Base-by-base conservation (phyloP, 2,888 invertebrate genomes). In the Zele albiditarsus region DNA sequence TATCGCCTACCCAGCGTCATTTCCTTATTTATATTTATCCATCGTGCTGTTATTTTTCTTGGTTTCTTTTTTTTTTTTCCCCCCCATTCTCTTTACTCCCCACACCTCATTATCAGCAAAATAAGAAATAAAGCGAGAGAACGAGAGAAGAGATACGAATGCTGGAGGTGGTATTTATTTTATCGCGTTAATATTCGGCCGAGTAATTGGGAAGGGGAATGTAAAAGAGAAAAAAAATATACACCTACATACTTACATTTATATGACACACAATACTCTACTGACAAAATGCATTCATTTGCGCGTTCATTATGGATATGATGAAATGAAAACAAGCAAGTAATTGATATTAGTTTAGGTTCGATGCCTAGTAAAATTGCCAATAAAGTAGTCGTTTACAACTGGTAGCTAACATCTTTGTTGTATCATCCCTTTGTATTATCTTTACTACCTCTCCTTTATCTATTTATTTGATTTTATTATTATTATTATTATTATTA, bases 391-490 rank as follows among this genome's bases (percentile, higher is more conserved):
- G 89, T 88, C 84, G 84, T 85, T 87, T 85, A 87, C 57, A 74
- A 89, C 86, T 89, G 85, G 89, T 89, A 89, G 89, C 88, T 89
- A 89, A 89, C 89, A 85, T 88, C 84, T 89, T 88, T 89, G 88
- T 63, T 89, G 88, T 89, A 88, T 86, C 84, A 79, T 87, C 82
- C 82, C 87, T 82, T 81, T 87, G 86, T 88, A 86, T 86, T 83
- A 83, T 82, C 80, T 80, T 75, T 71, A 71, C 70, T 46, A 46
- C 46, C 46, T 46, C 16, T n/a, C 53, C 53, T 53, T 53, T 73
- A 69, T 74, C 58, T 75, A 72, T 67, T 66, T 60, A 67, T 49
- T 71, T 33, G 62, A 53, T 63, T 27, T 63, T n/a, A 46, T 57
- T 25, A 60, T 62, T 46, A 53, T 60, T 68, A 57, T 69, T 25